Base-by-base conservation (phyloP, 2,113 vertebrate species). In the Hystrix cristata region DNA sequence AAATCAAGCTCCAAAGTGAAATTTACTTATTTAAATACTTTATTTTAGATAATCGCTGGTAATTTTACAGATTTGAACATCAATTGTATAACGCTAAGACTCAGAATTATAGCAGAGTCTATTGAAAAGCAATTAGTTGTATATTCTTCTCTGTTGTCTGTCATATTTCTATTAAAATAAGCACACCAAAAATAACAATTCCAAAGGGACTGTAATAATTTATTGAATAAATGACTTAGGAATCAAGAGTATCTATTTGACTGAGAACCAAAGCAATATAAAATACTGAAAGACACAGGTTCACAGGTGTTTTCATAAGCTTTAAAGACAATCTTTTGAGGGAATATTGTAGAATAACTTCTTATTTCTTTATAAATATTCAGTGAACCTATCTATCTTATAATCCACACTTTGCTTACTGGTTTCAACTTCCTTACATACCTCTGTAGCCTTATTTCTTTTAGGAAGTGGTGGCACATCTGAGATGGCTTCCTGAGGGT, bases 221-320 rank as follows among this genome's bases (percentile, higher is more conserved):
- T 97, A 89, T 96, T 53, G 82, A 98, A 64, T 96, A 98, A 98
- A 96, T 96, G 94, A 97, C 18, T 14, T 27, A 60, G 96, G 94
- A 98, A 95, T 82, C 74, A 96, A 98, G 97, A 97, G 82, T 65
- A 96, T 97, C 92, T 97, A 95, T 64, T 97, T 92, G 88, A 96
- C 96, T 97, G 97, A 97, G 79, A 96, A 62, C 21, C 62, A 97
- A 90, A 78, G 14, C 21, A 64, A 38, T 55, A n/a, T 57, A 93
- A 93, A 92, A 76, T 92, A 21, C 0, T 2, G 29, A 94, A 69
- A 38, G 10, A 38, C 1, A 81, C 12, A 84, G 3, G 7, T 3
- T 43, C 8, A 71, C 1, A 82, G 13, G 51, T 48, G 6, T 57
- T 88, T 85, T 72, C 13, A 64, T 64, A 59, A 21, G 43, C 29